These are phyloP conservation scores for Drosophila punjabiensis DNA, from an alignment of 1,140 invertebrate genomes.

Conservation along the genomic window DNA sequence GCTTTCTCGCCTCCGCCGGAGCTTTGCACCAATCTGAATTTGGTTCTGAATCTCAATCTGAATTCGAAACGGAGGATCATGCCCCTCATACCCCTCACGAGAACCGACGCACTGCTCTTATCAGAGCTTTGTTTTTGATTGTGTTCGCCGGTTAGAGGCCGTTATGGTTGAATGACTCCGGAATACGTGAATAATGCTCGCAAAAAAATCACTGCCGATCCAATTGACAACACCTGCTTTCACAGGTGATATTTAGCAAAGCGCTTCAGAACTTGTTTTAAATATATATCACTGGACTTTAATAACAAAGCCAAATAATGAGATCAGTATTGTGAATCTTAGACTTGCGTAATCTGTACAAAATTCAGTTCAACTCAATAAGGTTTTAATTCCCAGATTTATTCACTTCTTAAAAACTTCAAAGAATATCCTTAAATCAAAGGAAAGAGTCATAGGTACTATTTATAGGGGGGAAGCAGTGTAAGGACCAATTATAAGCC, in stretches of 20 bases:
- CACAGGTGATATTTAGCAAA: neutral
- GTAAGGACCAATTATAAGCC: too few relatives aligned
- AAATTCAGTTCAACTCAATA: neutral
- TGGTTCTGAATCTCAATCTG: conserved; percentile 9
- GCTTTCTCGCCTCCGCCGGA: conserved; percentile 23
- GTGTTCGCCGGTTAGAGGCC: neutral
- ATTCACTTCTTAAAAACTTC: neutral
- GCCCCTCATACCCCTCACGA: neutral
- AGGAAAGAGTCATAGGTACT: neutral
- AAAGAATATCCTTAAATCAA: neutral
- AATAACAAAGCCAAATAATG: neutral
- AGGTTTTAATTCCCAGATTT: neutral
- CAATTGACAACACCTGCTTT: conserved; percentile 4
- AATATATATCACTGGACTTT: neutral
- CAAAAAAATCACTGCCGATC: neutral
- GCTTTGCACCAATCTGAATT: conserved; percentile 28
- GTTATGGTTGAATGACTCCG: conserved; percentile 25
- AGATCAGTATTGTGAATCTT: neutral
- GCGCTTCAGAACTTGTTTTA: neutral
- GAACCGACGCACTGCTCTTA: conserved; percentile 21
- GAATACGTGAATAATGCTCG: neutral
- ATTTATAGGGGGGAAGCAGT: neutral
- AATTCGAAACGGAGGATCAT: neutral
- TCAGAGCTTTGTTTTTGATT: conserved; percentile 19
- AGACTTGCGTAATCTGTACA: neutral